Percentiles rank a stretch among this genome's conserved stretches.
Conservation (phyloP, 2,797 vertebrate genomes). For the Sebastes miniatus region DNA sequence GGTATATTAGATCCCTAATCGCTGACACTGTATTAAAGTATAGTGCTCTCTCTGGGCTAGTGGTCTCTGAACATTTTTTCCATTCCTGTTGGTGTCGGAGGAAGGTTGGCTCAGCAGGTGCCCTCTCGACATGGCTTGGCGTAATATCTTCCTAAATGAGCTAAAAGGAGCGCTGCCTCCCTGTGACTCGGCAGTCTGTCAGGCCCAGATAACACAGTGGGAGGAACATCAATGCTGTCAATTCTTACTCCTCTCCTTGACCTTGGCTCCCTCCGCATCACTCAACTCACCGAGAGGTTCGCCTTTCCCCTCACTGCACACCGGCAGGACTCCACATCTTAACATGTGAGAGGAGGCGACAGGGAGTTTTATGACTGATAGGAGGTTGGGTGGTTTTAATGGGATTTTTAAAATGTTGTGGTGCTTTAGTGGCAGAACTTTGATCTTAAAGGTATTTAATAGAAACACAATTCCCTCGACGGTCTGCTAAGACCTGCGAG, state of each 20-base stretch:
- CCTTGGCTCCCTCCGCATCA: slow-evolving; percentile 60
- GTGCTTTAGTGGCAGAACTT: neutral
- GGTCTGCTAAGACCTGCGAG: neutral
- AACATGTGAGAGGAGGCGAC: neutral
- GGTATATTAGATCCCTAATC: neutral
- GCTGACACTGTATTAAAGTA: neutral
- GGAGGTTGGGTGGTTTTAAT: slow-evolving; percentile 1
- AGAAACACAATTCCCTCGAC: neutral
- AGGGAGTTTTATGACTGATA: neutral
- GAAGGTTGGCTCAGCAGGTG: slow-evolving; percentile 59
- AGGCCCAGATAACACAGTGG: slow-evolving; percentile 65
- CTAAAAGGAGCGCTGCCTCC: slow-evolving; percentile 54
- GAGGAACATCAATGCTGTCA: slow-evolving; percentile 60
- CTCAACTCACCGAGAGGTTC: slow-evolving; percentile 37
- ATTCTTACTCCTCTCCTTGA: slow-evolving; percentile 58
- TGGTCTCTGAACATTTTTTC: neutral
- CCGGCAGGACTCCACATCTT: slow-evolving; percentile 2
- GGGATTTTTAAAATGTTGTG: neutral
- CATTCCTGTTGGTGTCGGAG: slow-evolving; percentile 33
- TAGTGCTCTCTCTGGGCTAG: neutral
- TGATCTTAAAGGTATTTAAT: neutral
- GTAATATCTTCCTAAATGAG: slow-evolving; percentile 72
- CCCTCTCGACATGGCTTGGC: slow-evolving; percentile 48
- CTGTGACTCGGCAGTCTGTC: slow-evolving; percentile 71
- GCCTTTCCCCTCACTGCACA: slow-evolving; percentile 16